Evolutionary conservation across 37 sponge, comb jelly and placozoan genomes (phyloP), one percentile per base, ranked within the genome.

Genomic region (Mnemiopsis leidyi): DNA sequence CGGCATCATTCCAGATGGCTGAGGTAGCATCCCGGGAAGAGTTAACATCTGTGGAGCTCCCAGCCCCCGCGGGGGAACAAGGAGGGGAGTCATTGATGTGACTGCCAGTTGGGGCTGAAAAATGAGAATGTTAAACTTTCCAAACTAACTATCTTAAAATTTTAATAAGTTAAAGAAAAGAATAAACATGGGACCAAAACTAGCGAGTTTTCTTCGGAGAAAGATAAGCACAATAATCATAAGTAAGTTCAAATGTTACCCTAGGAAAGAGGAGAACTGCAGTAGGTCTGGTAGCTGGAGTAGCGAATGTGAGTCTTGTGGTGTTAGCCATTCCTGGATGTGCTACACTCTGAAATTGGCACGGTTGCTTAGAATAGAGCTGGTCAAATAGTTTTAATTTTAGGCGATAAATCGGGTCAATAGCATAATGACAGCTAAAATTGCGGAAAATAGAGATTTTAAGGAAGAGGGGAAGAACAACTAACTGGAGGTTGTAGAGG

Each of bases 21-120:
- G 90, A 37, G 90, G 90, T 7, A 85, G 90, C 90, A 85, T 85
- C 0, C 90, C 90, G 39, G 90, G 90, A 0, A 85, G 40, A 26
- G 25, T 21, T 13, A 85, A 13, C 90, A 85, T 85, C 61, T 85
- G 90, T 35, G 90, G 90, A 16, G 90, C 61, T 34, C 79, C 79
- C 1, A 77, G 79, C 3, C 35, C 79, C 7, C 79, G 79, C 26
- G 90, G 90, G 0, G 40, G 90, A 5, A 85, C 61, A 35, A 85
- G 30, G 26, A 85, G 61, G 24, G 90, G 90, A 5, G 79, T 77
- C 90, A 85, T 85, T 0, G 90, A 85, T 35, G 90, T 40, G 48
- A 85, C 90, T 23, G 90, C 35, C 40, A 85, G 26, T 61, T 38
- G 90, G 1, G 90, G 90, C 90, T 85, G 90, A 85, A 85, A 82